Evolutionary conservation across 2,888 invertebrate species (phyloP).

Genomic region (Notocelia uddmanniana): DNA sequence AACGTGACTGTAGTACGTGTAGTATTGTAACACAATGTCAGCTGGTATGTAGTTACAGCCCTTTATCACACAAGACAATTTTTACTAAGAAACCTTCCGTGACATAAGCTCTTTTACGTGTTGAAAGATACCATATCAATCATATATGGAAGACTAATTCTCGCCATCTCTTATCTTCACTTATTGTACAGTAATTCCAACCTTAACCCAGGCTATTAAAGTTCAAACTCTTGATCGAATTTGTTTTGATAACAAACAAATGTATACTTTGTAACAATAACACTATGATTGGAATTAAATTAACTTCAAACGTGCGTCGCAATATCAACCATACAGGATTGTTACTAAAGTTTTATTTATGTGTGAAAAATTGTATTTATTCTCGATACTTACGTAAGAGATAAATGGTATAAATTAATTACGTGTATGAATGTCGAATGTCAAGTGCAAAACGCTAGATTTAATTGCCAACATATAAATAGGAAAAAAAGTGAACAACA

Average conservation of each 20-base stretch:
- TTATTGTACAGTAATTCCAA: background rate
- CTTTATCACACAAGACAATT: background rate
- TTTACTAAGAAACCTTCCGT: background rate
- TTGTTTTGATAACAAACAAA: background rate
- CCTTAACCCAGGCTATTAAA: background rate
- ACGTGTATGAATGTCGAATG: conserved; percentile 16
- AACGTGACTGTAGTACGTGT: conserved; percentile 1
- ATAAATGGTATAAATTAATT: conserved; percentile 32
- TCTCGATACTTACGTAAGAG: conserved; percentile 10
- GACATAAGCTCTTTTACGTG: background rate
- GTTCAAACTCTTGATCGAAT: background rate
- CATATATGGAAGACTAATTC: conserved; percentile 6
- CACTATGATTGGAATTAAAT: background rate
- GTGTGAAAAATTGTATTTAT: conserved; percentile 8
- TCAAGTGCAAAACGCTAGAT: conserved; percentile 19
- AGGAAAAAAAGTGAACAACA: too few relatives aligned
- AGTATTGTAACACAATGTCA: conserved; percentile 22
- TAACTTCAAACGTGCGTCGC: background rate
- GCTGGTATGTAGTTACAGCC: background rate
- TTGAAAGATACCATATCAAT: conserved; percentile 8
- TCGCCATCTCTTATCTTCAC: conserved; percentile 1
- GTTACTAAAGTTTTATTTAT: background rate
- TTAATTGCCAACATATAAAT: background rate
- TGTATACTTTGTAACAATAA: conserved; percentile 1
- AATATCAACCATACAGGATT: conserved; percentile 7